phyloP scores from a whole-genome alignment of 2,797 vertebrate genomes.

The Poecilia picta region DNA sequence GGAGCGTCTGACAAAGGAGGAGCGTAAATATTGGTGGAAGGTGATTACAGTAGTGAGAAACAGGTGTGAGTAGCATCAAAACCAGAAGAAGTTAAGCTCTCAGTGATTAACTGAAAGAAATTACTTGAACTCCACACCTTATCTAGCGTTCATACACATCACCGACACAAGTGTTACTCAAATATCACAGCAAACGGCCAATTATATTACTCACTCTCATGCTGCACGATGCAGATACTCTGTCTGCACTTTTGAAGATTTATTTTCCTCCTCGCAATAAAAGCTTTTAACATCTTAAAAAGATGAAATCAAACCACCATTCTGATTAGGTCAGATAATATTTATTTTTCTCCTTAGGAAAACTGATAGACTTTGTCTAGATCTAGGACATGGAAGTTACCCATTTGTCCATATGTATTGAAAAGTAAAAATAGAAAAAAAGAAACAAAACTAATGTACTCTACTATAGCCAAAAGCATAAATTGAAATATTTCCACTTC shows the following conservation, averaged over 20 bases:
- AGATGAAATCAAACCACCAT: not conserved
- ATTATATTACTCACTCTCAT: not conserved
- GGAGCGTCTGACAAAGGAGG: no score
- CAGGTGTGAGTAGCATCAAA: no score
- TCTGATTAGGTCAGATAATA: not conserved
- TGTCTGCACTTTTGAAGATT: not conserved
- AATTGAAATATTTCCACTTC: not conserved
- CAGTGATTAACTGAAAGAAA: not conserved
- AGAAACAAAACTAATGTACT: not conserved
- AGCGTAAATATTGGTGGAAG: no score
- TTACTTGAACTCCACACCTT: not conserved
- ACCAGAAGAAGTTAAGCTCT: no score
- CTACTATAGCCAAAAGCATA: not conserved
- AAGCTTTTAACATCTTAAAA: not conserved
- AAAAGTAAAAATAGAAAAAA: not conserved
- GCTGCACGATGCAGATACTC: not conserved
- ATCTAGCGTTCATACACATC: not conserved
- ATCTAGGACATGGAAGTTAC: no score
- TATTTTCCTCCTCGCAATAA: no score
- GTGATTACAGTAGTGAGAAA: no score
- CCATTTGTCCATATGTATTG: not conserved
- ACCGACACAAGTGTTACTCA: not conserved
- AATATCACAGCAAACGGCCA: not conserved
- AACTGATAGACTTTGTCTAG: not conserved
- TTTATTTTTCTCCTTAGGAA: not conserved